phyloP scores from a whole-genome alignment of 2,797 vertebrate genomes.

The Monodelphis domestica region DNA sequence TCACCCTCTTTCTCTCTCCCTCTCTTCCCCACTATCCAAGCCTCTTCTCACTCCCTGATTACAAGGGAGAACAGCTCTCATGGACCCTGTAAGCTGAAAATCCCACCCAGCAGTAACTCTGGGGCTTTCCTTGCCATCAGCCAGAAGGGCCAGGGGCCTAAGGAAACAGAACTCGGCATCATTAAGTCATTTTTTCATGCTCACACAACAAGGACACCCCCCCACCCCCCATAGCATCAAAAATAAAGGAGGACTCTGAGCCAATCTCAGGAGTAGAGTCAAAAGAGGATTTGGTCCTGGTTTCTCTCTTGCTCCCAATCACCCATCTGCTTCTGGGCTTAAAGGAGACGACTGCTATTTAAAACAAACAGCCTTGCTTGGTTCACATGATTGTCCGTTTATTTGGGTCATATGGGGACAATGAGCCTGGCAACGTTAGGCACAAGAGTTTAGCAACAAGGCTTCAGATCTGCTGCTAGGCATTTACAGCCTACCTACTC shows the following conservation, averaged over 20 bases:
- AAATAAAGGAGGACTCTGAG: conserved; percentile 43
- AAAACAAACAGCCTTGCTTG: conserved; percentile 76
- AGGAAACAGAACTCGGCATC: background rate
- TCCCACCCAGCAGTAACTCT: background rate
- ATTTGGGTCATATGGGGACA: conserved; percentile 79
- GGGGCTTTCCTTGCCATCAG: background rate
- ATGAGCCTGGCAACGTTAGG: conserved; percentile 68
- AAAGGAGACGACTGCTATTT: conserved; percentile 76
- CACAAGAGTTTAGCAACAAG: conserved; percentile 68
- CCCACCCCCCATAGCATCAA: background rate
- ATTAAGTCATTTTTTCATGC: background rate
- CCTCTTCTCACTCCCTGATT: background rate
- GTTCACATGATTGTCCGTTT: conserved; percentile 78
- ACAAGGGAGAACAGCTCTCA: background rate
- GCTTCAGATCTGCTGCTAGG: conserved; percentile 25
- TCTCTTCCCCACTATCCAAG: too few species aligned
- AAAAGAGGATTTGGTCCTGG: conserved; percentile 41
- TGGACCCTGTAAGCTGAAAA: background rate
- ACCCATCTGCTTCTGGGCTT: conserved; percentile 73
- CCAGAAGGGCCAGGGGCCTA: too few species aligned
- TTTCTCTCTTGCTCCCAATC: conserved; percentile 60
- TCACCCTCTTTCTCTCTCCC: too few species aligned
- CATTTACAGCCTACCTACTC: background rate
- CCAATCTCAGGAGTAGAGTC: conserved; percentile 29
- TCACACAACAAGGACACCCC: background rate